Percentiles rank a stretch among this genome's conserved stretches.
These are phyloP conservation scores for Mesaphorura yosii DNA, from an alignment of 1,140 invertebrate genomes.

Conservation along the genomic window DNA sequence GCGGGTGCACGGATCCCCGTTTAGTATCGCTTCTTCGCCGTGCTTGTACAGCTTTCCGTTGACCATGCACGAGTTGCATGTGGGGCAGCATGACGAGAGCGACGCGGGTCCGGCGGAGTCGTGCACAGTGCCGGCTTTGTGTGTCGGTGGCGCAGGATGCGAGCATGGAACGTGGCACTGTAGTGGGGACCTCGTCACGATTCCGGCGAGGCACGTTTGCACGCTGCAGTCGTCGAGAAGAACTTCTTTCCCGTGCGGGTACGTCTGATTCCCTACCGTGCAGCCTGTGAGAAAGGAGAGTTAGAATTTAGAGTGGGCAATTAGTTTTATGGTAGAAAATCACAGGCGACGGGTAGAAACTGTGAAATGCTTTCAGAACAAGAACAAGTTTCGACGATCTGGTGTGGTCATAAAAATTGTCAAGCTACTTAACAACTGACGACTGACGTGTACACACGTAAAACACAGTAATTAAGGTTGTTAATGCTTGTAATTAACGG, in stretches of 20 bases:
- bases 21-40: slow-evolving; percentile 60
- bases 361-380: too few species aligned
- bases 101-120: too few species aligned
- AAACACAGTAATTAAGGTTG: too few species aligned
- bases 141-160: slow-evolving; percentile 50
- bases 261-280: slow-evolving; percentile 53
- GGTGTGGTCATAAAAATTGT: too few species aligned
- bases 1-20: slow-evolving; percentile 72
- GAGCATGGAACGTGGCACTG: slow-evolving; percentile 69
- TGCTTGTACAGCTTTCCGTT: slow-evolving; percentile 53
- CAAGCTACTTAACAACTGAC: too few species aligned
- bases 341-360: not conserved
- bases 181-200: slow-evolving; percentile 62
- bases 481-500: too few species aligned
- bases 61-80: slow-evolving; percentile 65
- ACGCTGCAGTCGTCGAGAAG: slow-evolving; percentile 60
- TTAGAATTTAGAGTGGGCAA: not conserved
- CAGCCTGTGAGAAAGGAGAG: slow-evolving; percentile 47
- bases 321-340: too few species aligned
- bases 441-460: too few species aligned
- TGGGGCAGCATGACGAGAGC: slow-evolving; percentile 67
- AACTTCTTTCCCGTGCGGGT: slow-evolving; percentile 57
- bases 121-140: too few species aligned
- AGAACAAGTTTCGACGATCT: too few species aligned
- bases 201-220: slow-evolving; percentile 64